These are phyloP conservation scores for Arion vulgaris DNA, from an alignment of 1,140 invertebrate genomes.

Conservation along the genomic window DNA sequence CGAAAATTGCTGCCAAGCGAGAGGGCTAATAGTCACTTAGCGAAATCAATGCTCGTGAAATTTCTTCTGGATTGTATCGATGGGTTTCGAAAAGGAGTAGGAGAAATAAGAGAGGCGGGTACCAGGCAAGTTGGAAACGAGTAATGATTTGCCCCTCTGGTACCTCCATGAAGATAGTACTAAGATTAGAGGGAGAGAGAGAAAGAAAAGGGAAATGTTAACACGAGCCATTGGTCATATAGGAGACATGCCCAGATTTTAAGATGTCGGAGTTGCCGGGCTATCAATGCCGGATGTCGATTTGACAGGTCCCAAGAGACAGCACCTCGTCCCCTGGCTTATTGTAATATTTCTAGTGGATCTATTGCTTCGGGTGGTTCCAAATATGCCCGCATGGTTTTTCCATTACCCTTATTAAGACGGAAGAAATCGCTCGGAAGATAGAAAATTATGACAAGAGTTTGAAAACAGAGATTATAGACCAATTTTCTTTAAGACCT, in stretches of 20 bases:
- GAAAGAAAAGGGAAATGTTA: conserved; percentile 1
- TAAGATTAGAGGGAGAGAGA: not conserved
- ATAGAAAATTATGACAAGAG: conserved; percentile 34
- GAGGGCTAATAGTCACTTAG: conserved; percentile 44
- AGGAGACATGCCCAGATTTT: conserved; percentile 1
- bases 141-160: not conserved
- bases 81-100: conserved; percentile 1
- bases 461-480: conserved; percentile 26
- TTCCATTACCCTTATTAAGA: conserved; percentile 28
- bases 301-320: not conserved
- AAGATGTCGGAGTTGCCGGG: not conserved
- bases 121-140: not conserved
- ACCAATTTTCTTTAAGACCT: not conserved
- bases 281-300: conserved; percentile 1
- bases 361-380: not conserved
- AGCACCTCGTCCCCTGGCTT: conserved; percentile 7
- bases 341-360: conserved; percentile 16
- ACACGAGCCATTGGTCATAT: conserved; percentile 1
- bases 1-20: conserved; percentile 41
- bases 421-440: conserved; percentile 29
- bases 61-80: conserved; percentile 28
- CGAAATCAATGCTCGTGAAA: conserved; percentile 42
- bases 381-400: conserved; percentile 34
- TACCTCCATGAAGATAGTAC: not conserved
- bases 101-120: not conserved